Conservation (phyloP, 2,797 vertebrate species). For the Jordanella pulchra region DNA sequence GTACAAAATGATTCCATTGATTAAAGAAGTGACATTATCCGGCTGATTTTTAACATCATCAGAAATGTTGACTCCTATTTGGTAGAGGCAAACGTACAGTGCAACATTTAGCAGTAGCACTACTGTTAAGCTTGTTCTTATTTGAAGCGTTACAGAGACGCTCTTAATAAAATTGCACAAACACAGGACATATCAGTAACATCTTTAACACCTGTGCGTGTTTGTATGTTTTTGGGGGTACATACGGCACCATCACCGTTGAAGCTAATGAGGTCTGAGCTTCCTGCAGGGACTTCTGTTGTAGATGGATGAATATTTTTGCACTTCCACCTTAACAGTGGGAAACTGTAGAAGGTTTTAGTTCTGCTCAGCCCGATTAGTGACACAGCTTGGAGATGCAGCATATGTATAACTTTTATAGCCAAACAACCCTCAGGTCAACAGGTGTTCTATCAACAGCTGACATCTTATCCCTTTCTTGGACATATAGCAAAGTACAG, state of each 20-base stretch:
- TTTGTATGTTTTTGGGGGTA: background rate
- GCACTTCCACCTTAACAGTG: background rate
- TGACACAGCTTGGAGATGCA: background rate
- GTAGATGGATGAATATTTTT: background rate
- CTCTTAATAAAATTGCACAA: background rate
- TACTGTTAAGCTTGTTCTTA: background rate
- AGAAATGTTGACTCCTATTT: no score
- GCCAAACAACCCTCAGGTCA: slow-evolving; percentile 63
- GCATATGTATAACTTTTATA: background rate
- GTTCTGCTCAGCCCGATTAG: background rate
- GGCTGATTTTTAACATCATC: no score
- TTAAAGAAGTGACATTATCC: no score
- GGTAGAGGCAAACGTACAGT: no score
- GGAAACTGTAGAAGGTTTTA: background rate
- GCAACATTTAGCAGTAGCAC: background rate
- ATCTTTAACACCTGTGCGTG: background rate
- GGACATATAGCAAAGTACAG: slow-evolving; percentile 37
- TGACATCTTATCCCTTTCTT: slow-evolving; percentile 57
- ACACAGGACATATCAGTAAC: background rate
- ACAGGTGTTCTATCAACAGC: slow-evolving; percentile 55
- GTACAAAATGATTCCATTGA: no score
- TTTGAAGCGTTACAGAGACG: background rate
- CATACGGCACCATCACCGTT: background rate
- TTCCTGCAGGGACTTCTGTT: background rate
- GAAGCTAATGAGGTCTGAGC: background rate